Percentiles rank a stretch among this genome's conserved stretches.
These are phyloP conservation scores for Neotragus pygmaeus DNA, from an alignment of 2,113 vertebrate species.

Conservation along the genomic window DNA sequence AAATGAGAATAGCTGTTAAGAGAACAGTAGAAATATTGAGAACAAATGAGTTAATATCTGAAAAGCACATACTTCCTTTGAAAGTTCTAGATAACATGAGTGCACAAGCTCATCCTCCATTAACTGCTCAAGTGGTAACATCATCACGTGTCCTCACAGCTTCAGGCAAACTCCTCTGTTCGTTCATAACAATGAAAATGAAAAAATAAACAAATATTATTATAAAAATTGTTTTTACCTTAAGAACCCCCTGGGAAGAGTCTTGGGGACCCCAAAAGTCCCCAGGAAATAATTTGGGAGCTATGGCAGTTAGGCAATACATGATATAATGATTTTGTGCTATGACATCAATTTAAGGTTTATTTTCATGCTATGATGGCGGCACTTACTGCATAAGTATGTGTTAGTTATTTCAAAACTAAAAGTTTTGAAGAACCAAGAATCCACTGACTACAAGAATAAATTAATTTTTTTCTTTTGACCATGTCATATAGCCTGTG, in stretches of 20 bases:
- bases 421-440: neutral
- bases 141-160: neutral
- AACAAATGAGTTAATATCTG: neutral
- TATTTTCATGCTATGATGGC: neutral
- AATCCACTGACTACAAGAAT: neutral
- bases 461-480: neutral
- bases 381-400: neutral
- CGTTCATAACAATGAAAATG: neutral
- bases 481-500: neutral
- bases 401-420: neutral
- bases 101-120: neutral
- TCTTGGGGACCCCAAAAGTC: neutral
- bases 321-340: neutral
- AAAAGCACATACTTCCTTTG: neutral
- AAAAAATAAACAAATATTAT: neutral
- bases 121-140: neutral
- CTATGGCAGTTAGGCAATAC: neutral
- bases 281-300: neutral
- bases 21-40: neutral
- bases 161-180: neutral
- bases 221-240: neutral
- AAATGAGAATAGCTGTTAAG: neutral
- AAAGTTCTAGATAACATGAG: neutral
- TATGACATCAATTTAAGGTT: neutral
- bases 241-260: neutral